Base-by-base conservation (phyloP, 1,140 invertebrate species). In the Meloidogyne floridensis region DNA sequence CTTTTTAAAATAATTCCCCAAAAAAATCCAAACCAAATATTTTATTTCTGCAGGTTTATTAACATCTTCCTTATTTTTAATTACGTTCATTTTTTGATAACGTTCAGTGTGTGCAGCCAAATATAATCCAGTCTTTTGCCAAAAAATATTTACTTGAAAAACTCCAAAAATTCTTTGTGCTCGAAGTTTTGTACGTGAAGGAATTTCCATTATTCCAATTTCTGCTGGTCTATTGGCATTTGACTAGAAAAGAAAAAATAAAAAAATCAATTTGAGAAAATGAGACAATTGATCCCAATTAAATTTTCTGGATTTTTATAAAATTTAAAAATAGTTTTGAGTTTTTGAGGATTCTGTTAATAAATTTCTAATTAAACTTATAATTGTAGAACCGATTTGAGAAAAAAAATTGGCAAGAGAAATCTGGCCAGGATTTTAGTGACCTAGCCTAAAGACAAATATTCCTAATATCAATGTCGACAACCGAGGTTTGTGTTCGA, bases 71-170 rank as follows among this genome's bases (percentile, higher is more conserved):
- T 95, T 92, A 93, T 96, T 91, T 94, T 97, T 92, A 94, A 96
- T 32, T 32, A 32, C 32, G 32, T 32, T 91, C n/a, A 94, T 92
- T 92, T 98, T 98, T 4, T 94, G 94, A 90, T 98, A 99, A 15
- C 97, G 93, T 91, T 98, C 96, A 0, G 98, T 97, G 92, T 98
- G 98, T 0, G 98, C 96, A 90, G 97, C 98, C 15, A 98, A 92
- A 90, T 96, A 98, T 89, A 98, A 96, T 8, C 97, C 98, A 80
- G 94, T 95, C 90, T 98, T 98, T 91, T 99, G 97, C 98, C 98
- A 99, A 90, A 96, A 96, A 89, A 99, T 96, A 88, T 97, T 97
- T 91, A 96, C 98, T 86, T 98, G 96, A 10, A 96, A 95, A 0
- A 99, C 97, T 86, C 95, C 98, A 92, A 99, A 99, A 51, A 99